phyloP scores from a whole-genome alignment of 2,113 vertebrate genomes.

The Protomyctophum bolini region DNA sequence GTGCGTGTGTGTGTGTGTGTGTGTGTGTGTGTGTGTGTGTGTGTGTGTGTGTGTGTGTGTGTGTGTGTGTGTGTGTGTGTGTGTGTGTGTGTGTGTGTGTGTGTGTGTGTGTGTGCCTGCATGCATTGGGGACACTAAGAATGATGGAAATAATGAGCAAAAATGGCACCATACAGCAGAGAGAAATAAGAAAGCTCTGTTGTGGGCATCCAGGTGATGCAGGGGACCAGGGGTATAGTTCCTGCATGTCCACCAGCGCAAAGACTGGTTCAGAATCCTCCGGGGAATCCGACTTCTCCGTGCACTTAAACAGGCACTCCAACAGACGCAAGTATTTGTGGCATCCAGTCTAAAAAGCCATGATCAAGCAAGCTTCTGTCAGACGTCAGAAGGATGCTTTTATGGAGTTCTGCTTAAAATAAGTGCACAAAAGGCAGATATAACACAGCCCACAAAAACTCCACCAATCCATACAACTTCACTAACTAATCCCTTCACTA shows the following conservation, averaged over 20 bases:
- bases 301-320: no score
- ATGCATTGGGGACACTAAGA: not conserved
- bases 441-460: no score
- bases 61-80: not conserved
- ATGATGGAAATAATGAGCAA: conserved; percentile 1
- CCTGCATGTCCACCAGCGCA: not conserved
- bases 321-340: no score
- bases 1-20: not conserved
- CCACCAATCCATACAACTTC: no score
- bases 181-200: not conserved
- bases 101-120: not conserved
- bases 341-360: no score
- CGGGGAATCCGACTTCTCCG: no score
- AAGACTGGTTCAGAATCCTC: not conserved
- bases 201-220: not conserved
- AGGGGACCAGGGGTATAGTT: not conserved
- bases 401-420: no score
- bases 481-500: no score
- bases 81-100: conserved; percentile 5
- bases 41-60: not conserved
- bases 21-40: conserved; percentile 1
- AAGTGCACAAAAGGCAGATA: no score
- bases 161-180: not conserved
- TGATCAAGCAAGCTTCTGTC: no score
- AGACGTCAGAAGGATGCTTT: no score